Evolutionary conservation across 1,140 invertebrate genomes (phyloP), one percentile per base, ranked within the genome.

Genomic region (Oryctes rhinoceros): DNA sequence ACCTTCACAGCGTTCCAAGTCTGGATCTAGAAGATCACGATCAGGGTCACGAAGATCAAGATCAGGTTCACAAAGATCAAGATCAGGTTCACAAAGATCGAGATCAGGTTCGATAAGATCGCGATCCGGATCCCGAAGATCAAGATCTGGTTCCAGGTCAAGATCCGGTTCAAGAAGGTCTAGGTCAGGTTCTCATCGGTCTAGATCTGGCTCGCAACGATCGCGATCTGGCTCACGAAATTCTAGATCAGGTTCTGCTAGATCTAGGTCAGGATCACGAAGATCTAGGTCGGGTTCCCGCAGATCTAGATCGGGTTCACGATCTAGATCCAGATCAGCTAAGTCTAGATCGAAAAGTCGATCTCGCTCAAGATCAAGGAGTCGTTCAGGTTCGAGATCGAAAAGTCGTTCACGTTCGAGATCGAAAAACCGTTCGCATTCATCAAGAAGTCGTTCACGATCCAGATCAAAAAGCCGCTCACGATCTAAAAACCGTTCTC

Each of bases 91-190:
- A 1, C 79, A 84, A 18, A 84, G 83, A 77, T 89, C 87, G 6
- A 79, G 86, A 53, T 88, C 86, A 13, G 80, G 84, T 62, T 84
- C 84, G 11, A 30, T 30, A 30, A 80, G 78, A 15, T 53, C 49
- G 4, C 9, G 49, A 2, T 83, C 83, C 39, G 84, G 87, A 0
- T 89, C 88, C 0, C 80, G 85, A 65, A 80, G 83, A 4, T 87
- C 88, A 0, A 81, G 85, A 10, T 89, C 88, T 39, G 82, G 86
- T 4, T 86, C 86, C 5, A 80, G 86, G 1, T 88, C 87, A 0
- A 81, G 86, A 44, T 88, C 89, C n/a, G 85, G 87, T 7, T 89
- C 89, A 0, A 71, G 85, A 4, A 84, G 87, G 0, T 88, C 88
- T 0, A 77, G 86, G 5, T 89, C 88, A 24, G 82, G 86, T 1